Base-by-base conservation (phyloP, 1,140 invertebrate species). In the Brachionus asplanchnoidis region DNA sequence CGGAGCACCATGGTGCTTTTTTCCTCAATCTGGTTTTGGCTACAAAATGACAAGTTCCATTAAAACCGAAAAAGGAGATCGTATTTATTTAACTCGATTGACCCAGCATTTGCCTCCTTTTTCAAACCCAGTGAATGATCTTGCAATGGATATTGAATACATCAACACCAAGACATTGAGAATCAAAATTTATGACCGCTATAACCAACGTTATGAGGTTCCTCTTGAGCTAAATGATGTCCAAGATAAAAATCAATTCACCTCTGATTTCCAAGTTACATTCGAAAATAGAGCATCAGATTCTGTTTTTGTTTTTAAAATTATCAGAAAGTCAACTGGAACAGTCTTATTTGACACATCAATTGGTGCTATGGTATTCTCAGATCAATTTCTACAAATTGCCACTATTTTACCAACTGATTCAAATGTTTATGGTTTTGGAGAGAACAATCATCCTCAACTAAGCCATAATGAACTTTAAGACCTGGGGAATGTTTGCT, bases 301-400 rank as follows among this genome's bases (percentile, higher is more conserved):
- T 56, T 44, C 40, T 12, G 44, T 84, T 8, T 84, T 84, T 75
- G 14, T 42, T n/a, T 84, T 84, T 17, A 84, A 84, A 75, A 32
- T 70, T 32, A 23, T 84, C 7, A 17, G 66, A 40, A 84, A 70
- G 46, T 56, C 50, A 26, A 77, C 46, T 26, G 36, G 40, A 2
- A n/a, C 42, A 11, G 44, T 78, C 46, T 26, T 85, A 26, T 85
- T 85, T 14, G 85, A 85, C 14, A 85, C 85, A 40, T 85, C 85
- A n/a, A 78, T 70, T 17, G 84, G 84, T 36, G 85, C 42, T 40
- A 56, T 85, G 50, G 78, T 85, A 23, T 85, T 85, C 68, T 53
- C 14, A 12, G 75, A 85, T 60, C 85, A 85, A 82, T 85, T 85
- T 53, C 40, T 85, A 50, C 83, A 85, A 56, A 78, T 85, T 50